phyloP scores from a whole-genome alignment of 2,888 invertebrate species.

The Siphlonurus alternatus region DNA sequence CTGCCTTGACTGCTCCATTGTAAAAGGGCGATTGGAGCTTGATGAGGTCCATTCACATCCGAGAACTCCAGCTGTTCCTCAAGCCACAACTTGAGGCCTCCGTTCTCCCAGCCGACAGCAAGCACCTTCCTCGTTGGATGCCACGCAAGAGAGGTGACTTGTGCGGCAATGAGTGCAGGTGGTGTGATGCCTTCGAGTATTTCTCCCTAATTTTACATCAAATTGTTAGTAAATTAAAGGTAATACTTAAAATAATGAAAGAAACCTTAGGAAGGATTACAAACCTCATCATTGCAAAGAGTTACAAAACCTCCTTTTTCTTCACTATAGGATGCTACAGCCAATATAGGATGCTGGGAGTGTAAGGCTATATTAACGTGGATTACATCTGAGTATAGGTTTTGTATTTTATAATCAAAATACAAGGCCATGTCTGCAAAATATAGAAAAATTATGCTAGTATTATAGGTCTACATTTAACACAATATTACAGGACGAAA shows the following conservation, averaged over 20 bases:
- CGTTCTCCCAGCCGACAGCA: slow-evolving; percentile 84
- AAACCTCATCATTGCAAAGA: slow-evolving; percentile 38
- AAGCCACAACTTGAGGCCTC: slow-evolving; percentile 72
- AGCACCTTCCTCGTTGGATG: slow-evolving; percentile 71
- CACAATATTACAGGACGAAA: too few relatives aligned
- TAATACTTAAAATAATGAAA: background rate
- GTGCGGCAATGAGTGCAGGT: slow-evolving; percentile 56
- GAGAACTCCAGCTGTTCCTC: slow-evolving; percentile 45
- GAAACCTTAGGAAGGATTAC: slow-evolving; percentile 3
- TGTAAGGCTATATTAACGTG: slow-evolving; percentile 77
- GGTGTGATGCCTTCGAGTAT: slow-evolving; percentile 56
- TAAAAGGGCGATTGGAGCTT: slow-evolving; percentile 33
- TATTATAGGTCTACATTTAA: too few relatives aligned
- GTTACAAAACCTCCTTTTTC: slow-evolving; percentile 77
- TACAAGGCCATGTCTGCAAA: slow-evolving; percentile 51
- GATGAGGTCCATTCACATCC: slow-evolving; percentile 39
- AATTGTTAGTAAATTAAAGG: background rate
- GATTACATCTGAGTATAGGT: slow-evolving; percentile 55
- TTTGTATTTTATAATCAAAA: slow-evolving; percentile 68
- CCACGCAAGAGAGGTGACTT: slow-evolving; percentile 73
- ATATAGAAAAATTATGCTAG: background rate
- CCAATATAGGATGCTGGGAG: slow-evolving; percentile 57
- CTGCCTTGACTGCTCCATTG: slow-evolving; percentile 65
- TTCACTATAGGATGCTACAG: slow-evolving; percentile 73
- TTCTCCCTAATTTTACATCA: slow-evolving; percentile 39